Percentiles rank a stretch among this genome's conserved stretches.
Evolutionary conservation across 2,888 invertebrate species (phyloP).

Genomic region (Limnephilus rhombicus): DNA sequence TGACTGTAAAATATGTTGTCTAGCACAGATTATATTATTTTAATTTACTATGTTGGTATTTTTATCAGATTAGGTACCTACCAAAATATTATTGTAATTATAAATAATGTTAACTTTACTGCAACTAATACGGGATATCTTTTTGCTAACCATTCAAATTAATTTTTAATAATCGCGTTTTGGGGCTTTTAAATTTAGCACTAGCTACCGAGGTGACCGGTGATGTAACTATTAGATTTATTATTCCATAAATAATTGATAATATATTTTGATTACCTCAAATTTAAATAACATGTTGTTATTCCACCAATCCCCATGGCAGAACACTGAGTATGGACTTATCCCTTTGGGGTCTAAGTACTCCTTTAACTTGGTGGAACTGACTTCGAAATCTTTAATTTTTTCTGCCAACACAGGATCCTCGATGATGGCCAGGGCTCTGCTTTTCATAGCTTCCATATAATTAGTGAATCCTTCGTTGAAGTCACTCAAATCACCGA

Average conservation of each 20-base stretch:
- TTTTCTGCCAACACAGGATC: neutral
- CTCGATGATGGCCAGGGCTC: slow-evolving; percentile 13
- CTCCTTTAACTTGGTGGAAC: neutral
- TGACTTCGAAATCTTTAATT: neutral
- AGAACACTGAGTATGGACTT: neutral
- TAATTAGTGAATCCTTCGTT: neutral
- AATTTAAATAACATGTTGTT: slow-evolving; percentile 26
- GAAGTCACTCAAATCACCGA: slow-evolving; percentile 2
- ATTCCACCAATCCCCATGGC: slow-evolving; percentile 33
- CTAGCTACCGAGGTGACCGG: too few relatives aligned
- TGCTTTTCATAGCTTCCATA: slow-evolving; percentile 12
- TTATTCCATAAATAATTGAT: neutral
- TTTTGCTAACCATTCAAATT: too few relatives aligned
- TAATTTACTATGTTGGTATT: too few relatives aligned
- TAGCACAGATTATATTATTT: too few relatives aligned
- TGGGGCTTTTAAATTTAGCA: too few relatives aligned
- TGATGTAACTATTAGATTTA: neutral
- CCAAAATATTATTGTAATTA: too few relatives aligned
- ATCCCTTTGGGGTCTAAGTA: neutral
- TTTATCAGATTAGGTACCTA: too few relatives aligned
- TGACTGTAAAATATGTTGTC: too few relatives aligned
- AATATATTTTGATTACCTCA: slow-evolving; percentile 11
- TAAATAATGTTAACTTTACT: too few relatives aligned
- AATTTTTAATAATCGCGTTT: too few relatives aligned
- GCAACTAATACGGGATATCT: too few relatives aligned